These are phyloP conservation scores for Prolemur simus DNA, from an alignment of 2,113 vertebrate species.

Conservation along the genomic window DNA sequence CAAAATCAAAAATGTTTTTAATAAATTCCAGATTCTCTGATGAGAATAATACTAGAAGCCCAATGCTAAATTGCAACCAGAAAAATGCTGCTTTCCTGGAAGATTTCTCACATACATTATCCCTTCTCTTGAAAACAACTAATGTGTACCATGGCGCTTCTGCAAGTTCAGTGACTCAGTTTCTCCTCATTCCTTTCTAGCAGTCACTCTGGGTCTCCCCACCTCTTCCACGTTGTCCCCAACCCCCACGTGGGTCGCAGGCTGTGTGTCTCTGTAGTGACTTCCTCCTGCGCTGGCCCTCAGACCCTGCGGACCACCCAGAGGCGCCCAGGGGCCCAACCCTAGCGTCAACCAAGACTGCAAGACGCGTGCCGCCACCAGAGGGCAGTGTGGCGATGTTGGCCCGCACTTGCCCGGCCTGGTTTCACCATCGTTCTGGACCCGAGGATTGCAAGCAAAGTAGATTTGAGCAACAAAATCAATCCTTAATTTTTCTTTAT, in stretches of 20 bases:
- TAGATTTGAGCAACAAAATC: neutral
- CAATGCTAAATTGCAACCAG: neutral
- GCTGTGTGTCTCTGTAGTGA: neutral
- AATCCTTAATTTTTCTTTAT: neutral
- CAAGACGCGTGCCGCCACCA: neutral
- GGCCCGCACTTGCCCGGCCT: conserved; percentile 30
- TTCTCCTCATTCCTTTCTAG: neutral
- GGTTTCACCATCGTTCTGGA: neutral
- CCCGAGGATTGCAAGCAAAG: neutral
- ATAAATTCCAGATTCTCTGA: neutral
- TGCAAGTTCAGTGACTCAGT: neutral
- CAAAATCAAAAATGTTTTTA: neutral
- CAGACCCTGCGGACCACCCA: fast-evolving
- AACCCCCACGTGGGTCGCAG: neutral
- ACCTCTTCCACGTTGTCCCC: neutral
- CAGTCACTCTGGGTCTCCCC: neutral
- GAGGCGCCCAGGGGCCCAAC: neutral
- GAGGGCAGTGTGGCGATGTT: conserved; percentile 60
- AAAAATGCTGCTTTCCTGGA: neutral
- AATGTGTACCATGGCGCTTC: neutral
- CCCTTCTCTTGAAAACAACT: neutral
- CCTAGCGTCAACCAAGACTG: neutral
- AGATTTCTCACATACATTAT: neutral
- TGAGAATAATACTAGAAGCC: neutral
- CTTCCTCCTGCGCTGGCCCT: neutral